Evolutionary conservation across 2,797 vertebrate species (phyloP).

Genomic region (Pantherophis alleghaniensis): DNA sequence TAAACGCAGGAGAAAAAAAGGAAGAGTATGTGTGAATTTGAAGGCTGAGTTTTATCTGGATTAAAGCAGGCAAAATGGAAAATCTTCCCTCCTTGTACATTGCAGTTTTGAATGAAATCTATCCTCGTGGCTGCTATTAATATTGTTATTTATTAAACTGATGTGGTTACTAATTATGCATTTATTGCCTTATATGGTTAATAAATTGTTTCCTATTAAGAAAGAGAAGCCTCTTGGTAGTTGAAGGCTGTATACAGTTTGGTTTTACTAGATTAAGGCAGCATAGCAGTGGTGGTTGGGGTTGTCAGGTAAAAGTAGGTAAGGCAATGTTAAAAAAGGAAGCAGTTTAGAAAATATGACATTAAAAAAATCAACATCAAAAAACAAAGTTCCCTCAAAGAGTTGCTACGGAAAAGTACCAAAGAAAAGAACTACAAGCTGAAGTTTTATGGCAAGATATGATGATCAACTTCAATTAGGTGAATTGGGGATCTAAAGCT

Average conservation of each 20-base stretch:
- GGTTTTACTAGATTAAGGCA: neutral
- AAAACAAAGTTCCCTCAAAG: neutral
- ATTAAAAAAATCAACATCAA: neutral
- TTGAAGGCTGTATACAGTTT: neutral
- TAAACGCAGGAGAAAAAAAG: neutral
- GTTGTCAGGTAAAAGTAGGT: neutral
- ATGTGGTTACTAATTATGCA: neutral
- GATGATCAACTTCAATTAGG: neutral
- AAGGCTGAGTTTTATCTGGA: neutral
- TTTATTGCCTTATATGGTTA: neutral
- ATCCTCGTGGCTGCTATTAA: neutral
- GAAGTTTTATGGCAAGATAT: neutral
- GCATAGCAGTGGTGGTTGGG: neutral
- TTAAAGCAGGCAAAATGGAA: too few species aligned
- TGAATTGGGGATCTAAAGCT: neutral
- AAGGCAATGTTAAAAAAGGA: neutral
- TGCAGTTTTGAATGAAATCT: neutral
- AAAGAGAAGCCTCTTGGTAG: neutral
- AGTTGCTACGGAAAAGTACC: neutral
- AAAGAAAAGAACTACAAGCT: neutral
- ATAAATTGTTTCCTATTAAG: neutral
- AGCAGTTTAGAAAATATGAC: neutral
- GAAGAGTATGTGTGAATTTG: neutral
- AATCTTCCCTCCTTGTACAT: neutral
- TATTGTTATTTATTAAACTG: neutral